Evolutionary conservation across 2,888 invertebrate genomes (phyloP).

Genomic region (Stictocephala bisonia): DNA sequence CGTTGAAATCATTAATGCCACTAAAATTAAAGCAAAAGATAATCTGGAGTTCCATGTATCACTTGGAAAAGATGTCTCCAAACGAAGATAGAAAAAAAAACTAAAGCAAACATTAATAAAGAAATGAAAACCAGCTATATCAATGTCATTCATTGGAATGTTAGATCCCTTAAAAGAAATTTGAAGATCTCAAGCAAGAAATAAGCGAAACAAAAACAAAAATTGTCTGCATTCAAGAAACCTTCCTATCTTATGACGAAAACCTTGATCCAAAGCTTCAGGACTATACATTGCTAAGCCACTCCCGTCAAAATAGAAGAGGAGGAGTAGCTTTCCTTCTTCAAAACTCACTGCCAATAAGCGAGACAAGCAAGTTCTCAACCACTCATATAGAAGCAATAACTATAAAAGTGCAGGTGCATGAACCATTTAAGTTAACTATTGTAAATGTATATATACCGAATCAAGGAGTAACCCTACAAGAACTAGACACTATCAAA

Average conservation of each 20-base stretch:
- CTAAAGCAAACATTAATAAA: not conserved
- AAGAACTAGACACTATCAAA: not conserved
- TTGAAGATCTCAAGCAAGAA: not conserved
- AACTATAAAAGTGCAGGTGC: not conserved
- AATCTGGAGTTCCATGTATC: slow-evolving; percentile 10
- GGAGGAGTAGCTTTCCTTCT: not conserved
- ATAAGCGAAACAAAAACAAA: not conserved
- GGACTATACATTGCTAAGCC: not conserved
- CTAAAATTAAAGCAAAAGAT: not conserved
- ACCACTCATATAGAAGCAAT: not conserved
- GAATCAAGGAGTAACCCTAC: not conserved
- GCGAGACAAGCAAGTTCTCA: not conserved
- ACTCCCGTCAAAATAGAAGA: not conserved
- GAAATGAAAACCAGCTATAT: not conserved
- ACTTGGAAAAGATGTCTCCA: not conserved
- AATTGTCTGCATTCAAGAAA: not conserved
- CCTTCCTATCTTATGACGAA: not conserved
- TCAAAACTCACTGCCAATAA: not conserved
- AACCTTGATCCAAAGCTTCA: not conserved
- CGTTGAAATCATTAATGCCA: not conserved
- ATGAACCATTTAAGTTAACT: not conserved
- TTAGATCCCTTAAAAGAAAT: not conserved
- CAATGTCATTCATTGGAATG: not conserved
- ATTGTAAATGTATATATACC: slow-evolving; percentile 1
- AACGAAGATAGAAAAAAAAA: too few species aligned